A percentile compares a stretch with the other conserved stretches of the same genome.
Evolutionary conservation across 2,888 invertebrate genomes (phyloP).

Genomic region (Tolmerus cingulatus): DNA sequence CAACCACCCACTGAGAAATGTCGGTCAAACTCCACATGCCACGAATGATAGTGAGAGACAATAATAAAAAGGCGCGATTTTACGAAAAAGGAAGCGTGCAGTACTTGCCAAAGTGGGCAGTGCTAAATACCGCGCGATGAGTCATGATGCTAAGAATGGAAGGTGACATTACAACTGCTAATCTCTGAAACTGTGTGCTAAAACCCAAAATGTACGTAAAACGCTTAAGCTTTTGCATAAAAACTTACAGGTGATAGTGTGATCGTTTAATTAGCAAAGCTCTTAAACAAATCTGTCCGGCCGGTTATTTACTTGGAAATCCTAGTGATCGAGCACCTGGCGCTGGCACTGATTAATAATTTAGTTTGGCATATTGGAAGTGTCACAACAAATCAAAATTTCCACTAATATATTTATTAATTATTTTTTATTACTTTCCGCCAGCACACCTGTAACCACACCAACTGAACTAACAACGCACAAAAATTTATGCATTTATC

Average conservation of each 20-base stretch:
- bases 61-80: neutral
- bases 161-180: constrained; percentile 7
- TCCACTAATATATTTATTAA: neutral
- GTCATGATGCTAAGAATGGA: constrained; percentile 37
- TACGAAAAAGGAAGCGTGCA: constrained; percentile 36
- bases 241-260: neutral
- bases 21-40: constrained; percentile 9
- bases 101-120: constrained; percentile 22
- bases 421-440: neutral
- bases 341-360: constrained; percentile 18
- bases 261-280: neutral
- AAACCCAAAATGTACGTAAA: neutral
- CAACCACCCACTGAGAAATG: neutral
- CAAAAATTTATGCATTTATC: constrained; percentile 28
- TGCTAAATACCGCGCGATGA: constrained; percentile 19
- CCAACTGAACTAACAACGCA: constrained; percentile 31
- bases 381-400: constrained; percentile 27
- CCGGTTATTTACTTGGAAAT: neutral
- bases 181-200: neutral
- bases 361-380: neutral
- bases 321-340: neutral
- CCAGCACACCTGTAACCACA: constrained; percentile 46
- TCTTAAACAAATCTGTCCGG: neutral
- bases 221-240: neutral
- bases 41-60: neutral